A percentile compares a stretch with the other conserved stretches of the same genome.
phyloP scores from a whole-genome alignment of 2,888 invertebrate genomes.

The Drosophila pegasa region DNA sequence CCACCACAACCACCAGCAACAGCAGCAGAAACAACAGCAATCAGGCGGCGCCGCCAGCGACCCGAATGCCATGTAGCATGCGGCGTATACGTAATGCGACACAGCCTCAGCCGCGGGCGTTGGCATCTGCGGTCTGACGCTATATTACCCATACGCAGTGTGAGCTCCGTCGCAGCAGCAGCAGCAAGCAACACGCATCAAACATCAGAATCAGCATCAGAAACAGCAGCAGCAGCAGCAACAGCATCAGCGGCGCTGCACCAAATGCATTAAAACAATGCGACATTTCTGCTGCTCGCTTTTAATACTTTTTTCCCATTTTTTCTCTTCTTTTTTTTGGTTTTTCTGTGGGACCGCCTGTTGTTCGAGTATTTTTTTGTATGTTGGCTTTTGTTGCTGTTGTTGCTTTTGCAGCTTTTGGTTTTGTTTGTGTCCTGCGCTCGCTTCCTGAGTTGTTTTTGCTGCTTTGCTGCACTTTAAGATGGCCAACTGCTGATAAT shows the following conservation, averaged over 20 bases:
- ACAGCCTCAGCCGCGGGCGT: conserved; percentile 38
- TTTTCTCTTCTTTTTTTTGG: conserved; percentile 12
- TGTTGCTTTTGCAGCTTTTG: conserved; percentile 18
- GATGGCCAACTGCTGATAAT: conserved; percentile 82
- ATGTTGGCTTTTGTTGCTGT: conserved; percentile 27
- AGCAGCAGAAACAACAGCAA: conserved; percentile 51
- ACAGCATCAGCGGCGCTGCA: conserved; percentile 42
- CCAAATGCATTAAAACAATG: conserved; percentile 81
- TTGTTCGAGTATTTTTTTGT: conserved; percentile 34
- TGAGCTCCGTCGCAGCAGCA: conserved; percentile 14
- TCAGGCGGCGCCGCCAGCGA: conserved; percentile 43
- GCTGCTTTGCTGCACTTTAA: conserved; percentile 69
- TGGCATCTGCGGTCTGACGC: conserved; percentile 38
- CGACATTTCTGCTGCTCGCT: conserved; percentile 65
- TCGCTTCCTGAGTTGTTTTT: conserved; percentile 46
- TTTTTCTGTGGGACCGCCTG: conserved; percentile 62
- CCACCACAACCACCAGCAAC: conserved; percentile 46
- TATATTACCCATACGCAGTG: conserved; percentile 54
- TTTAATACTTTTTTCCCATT: conserved; percentile 23
- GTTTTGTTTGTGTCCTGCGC: conserved; percentile 31
- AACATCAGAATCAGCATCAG: conserved; percentile 33
- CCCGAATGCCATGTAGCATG: conserved; percentile 55
- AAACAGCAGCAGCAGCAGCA: conserved; percentile 22
- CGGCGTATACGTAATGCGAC: conserved; percentile 69
- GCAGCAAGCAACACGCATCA: conserved; percentile 6